Evolutionary conservation across 2,888 invertebrate genomes (phyloP), one percentile per base, ranked within the genome.

Genomic region (Meteorus colon): DNA sequence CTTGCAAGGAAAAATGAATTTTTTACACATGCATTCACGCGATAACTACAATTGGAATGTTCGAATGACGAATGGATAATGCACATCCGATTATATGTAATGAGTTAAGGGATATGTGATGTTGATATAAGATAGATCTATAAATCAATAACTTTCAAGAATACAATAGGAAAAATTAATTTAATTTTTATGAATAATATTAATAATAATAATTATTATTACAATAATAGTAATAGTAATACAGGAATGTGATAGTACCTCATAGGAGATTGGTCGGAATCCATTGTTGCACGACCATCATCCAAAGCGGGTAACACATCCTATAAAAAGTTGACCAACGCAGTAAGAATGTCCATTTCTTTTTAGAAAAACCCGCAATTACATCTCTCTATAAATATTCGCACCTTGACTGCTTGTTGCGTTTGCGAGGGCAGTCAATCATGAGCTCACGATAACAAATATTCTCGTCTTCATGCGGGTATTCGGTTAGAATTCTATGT

Each of bases 211-310:
- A n/a, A 29, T 60, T 29, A 60, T 29, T 14, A 31, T 62, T 29
- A 29, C 16, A 27, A 62, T 62, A 62, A 31, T 55, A 55, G n/a
- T 55, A 65, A 72, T 74, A 82, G 81, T 83, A 83, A 83, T 86
- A 85, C 82, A 85, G 87, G 86, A 87, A 88, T 86, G 84, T 8
- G 8, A 86, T 81, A 84, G 78, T 86, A 84, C 77, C 82, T 84
- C 83, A 80, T 76, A 82, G 84, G 82, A 83, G 79, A 76, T 71
- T 72, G 77, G 77, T 74, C 59, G 77, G 51, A 51, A 74, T 71
- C n/a, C 80, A 82, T 80, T 79, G 78, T 77, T 79, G 78, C 79
- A 84, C 82, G 81, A 84, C 67, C 34, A 74, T 48, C 80, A 81
- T 82, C 81, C 82, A 82, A 81, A 81, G 79, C 79, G 82, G 82